Percentiles rank a stretch among this genome's conserved stretches.
phyloP scores from a whole-genome alignment of 2,797 vertebrate genomes.

The Lepidocolaptes lacrymiger region DNA sequence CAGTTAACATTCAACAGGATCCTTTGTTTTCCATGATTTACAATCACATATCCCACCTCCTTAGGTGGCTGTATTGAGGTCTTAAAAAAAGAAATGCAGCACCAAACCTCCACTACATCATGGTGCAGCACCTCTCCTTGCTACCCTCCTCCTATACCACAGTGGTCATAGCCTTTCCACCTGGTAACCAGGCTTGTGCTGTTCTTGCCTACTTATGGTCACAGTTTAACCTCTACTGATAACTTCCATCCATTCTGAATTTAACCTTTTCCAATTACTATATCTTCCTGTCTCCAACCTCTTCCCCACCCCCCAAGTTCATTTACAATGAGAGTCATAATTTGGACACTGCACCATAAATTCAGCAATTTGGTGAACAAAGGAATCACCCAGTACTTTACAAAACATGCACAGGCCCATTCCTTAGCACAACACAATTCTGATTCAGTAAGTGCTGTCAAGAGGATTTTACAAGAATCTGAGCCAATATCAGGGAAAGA shows the following conservation, averaged over 20 bases:
- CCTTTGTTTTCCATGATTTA: neutral
- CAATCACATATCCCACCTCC: neutral
- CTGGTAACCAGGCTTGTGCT: neutral
- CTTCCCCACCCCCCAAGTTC: neutral
- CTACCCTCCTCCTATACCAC: neutral
- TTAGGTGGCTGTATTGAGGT: neutral
- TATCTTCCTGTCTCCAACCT: neutral
- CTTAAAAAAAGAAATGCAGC: neutral
- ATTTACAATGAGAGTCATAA: neutral
- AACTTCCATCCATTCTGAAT: neutral
- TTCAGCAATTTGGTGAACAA: neutral
- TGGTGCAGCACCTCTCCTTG: neutral
- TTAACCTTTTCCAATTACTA: neutral
- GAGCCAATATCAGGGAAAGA: conserved; percentile 48
- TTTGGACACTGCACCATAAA: conserved; percentile 10
- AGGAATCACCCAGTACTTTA: conserved; percentile 21
- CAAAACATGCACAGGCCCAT: conserved; percentile 28
- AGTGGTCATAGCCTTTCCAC: neutral
- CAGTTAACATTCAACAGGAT: neutral
- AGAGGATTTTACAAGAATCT: conserved; percentile 57
- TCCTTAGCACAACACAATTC: conserved; percentile 22
- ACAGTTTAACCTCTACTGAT: neutral
- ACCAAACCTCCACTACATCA: neutral
- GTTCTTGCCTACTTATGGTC: neutral
- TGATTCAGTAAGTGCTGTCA: conserved; percentile 47